phyloP scores from a whole-genome alignment of 2,797 vertebrate genomes.

The Myotis vivesi region DNA sequence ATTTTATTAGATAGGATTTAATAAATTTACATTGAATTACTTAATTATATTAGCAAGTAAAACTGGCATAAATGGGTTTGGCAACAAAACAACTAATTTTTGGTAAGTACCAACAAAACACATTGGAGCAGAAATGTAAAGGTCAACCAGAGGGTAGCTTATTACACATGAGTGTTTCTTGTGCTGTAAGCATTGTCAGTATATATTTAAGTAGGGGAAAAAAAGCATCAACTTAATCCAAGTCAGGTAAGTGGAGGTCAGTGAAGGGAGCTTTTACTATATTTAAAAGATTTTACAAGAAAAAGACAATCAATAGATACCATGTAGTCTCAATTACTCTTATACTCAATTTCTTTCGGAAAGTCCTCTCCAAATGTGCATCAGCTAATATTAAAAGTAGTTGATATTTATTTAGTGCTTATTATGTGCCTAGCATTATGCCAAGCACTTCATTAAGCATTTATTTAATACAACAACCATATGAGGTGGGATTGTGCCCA shows the following conservation, averaged over 20 bases:
- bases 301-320: background rate
- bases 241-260: constrained; percentile 5
- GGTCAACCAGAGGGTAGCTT: background rate
- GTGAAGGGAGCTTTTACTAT: background rate
- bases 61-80: constrained; percentile 13
- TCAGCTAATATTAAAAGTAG: constrained; percentile 10
- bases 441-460: background rate
- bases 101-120: background rate
- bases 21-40: constrained; percentile 27
- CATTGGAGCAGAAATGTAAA: background rate
- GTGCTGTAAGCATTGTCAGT: background rate
- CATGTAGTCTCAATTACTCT: background rate
- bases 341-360: background rate
- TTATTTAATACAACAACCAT: constrained; percentile 18
- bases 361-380: background rate
- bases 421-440: background rate
- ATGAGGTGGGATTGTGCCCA: background rate
- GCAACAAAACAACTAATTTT: constrained; percentile 13
- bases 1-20: background rate
- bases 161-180: background rate
- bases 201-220: constrained; percentile 36
- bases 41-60: constrained; percentile 28
- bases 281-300: constrained; percentile 8
- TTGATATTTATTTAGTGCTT: constrained; percentile 5
- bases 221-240: constrained; percentile 21